Conservation (phyloP, 2,113 vertebrate genomes). For the Anoplopoma fimbria region DNA sequence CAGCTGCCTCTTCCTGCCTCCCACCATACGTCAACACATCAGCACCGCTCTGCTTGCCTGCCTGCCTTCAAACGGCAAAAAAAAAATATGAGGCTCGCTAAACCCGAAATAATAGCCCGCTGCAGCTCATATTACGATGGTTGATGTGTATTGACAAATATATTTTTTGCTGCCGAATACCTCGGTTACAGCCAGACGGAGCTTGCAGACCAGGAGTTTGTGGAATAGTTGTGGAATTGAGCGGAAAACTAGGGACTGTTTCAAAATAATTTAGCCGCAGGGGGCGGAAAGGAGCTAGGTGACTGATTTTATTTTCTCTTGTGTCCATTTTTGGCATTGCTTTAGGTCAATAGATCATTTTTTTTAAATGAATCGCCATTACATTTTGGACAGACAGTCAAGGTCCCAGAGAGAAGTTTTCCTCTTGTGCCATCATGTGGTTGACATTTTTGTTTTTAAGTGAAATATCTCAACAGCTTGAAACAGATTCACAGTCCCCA, state of each 20-base stretch:
- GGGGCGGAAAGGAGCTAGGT: too few relatives aligned
- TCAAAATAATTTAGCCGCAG: neutral
- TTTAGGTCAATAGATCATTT: too few relatives aligned
- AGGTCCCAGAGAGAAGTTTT: too few relatives aligned
- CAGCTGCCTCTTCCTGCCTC: slow-evolving; percentile 74
- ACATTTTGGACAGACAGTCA: too few relatives aligned
- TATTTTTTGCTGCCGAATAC: slow-evolving; percentile 1
- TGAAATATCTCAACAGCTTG: too few relatives aligned
- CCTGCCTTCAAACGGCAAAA: slow-evolving; percentile 44
- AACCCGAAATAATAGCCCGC: slow-evolving; percentile 44
- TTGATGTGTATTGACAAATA: slow-evolving; percentile 32
- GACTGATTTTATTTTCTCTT: too few relatives aligned
- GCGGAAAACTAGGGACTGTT: neutral
- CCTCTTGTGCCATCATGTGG: neutral
- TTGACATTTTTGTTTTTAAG: neutral
- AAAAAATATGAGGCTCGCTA: slow-evolving; percentile 38
- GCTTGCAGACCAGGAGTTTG: neutral
- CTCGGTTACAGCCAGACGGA: neutral
- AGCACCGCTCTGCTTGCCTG: slow-evolving; percentile 49
- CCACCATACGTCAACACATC: slow-evolving; percentile 71
- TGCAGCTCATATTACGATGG: slow-evolving; percentile 22
- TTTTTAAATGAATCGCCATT: neutral
- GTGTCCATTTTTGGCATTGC: neutral
- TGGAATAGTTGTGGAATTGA: neutral
- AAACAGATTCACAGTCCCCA: neutral